Evolutionary conservation across 2,888 invertebrate genomes (phyloP), one percentile per base, ranked within the genome.

Genomic region (Tenthredo amoena): DNA sequence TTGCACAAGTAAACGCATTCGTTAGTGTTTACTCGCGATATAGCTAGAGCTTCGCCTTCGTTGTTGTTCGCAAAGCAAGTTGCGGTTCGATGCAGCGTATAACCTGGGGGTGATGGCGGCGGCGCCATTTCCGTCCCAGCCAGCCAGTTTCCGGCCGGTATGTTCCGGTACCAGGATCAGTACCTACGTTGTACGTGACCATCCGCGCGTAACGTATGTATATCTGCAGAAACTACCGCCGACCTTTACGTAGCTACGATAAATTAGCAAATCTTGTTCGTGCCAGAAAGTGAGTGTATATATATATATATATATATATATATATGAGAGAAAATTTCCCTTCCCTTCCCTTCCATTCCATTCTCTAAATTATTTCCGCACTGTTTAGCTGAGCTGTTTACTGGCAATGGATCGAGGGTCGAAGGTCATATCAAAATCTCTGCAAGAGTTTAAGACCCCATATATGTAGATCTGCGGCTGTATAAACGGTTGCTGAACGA

Each of bases 81-180:
- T 62, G 40, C 65, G 26, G 34, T 18, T 55, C 81, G 81, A 40
- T 77, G 71, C 65, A 77, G 37, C 37, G 62, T 50, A 47, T 31
- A 74, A 72, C 84, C 79, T 84, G 26, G 72, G 84, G 83, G 50
- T 18, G 47, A 68, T 40, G 81, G 81, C 68, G 86, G 79, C 86
- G 85, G 85, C 85, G 88, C 87, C 87, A 89, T 89, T 90, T 90
- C 90, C 90, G 87, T 83, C 76, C 79, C 86, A 85, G 87, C 87
- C 86, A 87, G 86, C 85, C 88, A 87, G 83, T 88, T 87, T 90
- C 89, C 90, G 87, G 85, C 87, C 87, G 85, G 88, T 86, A 88
- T 89, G 87, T 89, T 89, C 89, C 89, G 88, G 88, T 87, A 87
- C n/a, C 55, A 55, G 55, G 0, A 55, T 82, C 86, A 79, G 83